Evolutionary conservation across 2,888 invertebrate species (phyloP).

Genomic region (Cantharis nigra): DNA sequence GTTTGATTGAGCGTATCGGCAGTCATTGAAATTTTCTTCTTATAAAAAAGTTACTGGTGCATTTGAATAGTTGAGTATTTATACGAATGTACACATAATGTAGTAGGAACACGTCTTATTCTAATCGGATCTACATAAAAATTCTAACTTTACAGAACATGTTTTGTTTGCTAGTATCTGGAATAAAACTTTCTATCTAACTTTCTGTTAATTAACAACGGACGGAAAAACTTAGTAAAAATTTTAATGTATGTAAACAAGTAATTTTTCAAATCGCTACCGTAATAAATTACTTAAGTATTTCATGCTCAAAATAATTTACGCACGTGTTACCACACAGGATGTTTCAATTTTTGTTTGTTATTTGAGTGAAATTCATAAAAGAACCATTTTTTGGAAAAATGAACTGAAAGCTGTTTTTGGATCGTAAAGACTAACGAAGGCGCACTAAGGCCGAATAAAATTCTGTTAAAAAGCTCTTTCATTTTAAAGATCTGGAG

Average conservation of each 20-base stretch:
- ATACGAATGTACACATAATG: background rate
- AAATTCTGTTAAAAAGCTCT: background rate
- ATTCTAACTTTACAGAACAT: background rate
- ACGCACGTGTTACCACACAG: background rate
- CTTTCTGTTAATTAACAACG: background rate
- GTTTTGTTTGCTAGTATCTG: background rate
- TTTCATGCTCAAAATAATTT: background rate
- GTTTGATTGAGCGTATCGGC: background rate
- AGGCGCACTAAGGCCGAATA: background rate
- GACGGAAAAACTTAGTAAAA: background rate
- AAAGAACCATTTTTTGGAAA: background rate
- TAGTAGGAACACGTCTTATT: background rate
- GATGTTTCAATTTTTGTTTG: background rate
- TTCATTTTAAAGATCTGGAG: background rate
- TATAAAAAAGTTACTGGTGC: background rate
- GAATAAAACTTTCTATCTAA: background rate
- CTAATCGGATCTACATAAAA: background rate
- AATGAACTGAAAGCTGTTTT: too few relatives aligned
- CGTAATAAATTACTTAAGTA: background rate
- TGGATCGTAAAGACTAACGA: background rate
- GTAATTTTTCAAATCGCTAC: background rate
- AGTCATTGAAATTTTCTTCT: background rate
- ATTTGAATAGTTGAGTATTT: background rate
- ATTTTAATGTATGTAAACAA: background rate
- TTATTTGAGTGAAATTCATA: background rate